A percentile compares a stretch with the other conserved stretches of the same genome.
phyloP scores from a whole-genome alignment of 2,797 vertebrate species.

The Anniella stebbinsi region DNA sequence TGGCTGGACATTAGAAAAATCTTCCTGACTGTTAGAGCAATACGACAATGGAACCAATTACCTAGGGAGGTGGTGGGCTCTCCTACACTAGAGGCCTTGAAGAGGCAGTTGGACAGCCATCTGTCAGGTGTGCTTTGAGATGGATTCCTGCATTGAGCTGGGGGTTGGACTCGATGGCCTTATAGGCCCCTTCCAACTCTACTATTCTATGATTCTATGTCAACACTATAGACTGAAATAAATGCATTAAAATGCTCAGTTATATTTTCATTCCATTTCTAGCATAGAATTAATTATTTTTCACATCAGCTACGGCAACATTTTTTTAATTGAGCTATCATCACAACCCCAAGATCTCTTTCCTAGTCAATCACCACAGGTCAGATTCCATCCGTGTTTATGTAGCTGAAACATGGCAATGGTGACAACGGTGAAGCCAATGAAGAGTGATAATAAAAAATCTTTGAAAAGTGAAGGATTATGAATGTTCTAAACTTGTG shows the following conservation, averaged over 20 bases:
- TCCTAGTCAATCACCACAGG: background rate
- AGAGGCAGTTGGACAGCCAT: too few species aligned
- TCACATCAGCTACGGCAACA: background rate
- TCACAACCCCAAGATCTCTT: background rate
- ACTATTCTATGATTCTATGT: too few species aligned
- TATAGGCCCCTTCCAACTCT: too few species aligned
- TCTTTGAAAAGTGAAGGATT: constrained; percentile 61
- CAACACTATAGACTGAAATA: background rate
- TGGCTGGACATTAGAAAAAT: too few species aligned
- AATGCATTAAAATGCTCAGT: background rate
- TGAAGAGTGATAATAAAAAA: constrained; percentile 65
- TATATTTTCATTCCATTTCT: background rate
- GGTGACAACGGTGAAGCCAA: constrained; percentile 62
- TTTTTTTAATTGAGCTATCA: background rate
- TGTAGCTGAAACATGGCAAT: background rate
- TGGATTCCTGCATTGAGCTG: too few species aligned
- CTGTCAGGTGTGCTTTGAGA: too few species aligned
- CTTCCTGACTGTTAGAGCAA: too few species aligned
- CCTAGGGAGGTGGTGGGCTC: too few species aligned
- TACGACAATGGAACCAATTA: too few species aligned
- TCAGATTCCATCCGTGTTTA: background rate
- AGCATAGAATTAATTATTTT: background rate
- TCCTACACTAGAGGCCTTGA: too few species aligned
- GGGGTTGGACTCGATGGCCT: too few species aligned
- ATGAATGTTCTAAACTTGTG: background rate